Evolutionary conservation across 2,113 vertebrate species (phyloP).

Genomic region (Loxodonta africana): DNA sequence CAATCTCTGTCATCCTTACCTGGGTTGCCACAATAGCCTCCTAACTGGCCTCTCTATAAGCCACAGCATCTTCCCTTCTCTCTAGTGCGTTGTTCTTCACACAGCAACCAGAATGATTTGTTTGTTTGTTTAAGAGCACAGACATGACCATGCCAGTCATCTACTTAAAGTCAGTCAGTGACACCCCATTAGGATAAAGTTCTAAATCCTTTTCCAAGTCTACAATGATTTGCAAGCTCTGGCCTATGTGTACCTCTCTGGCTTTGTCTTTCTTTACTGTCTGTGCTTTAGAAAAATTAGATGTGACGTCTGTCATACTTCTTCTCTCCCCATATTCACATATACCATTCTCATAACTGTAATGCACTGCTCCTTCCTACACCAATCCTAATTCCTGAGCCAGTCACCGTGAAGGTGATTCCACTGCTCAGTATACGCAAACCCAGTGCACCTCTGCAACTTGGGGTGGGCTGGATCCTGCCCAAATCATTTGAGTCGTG

Average conservation of each 20-base stretch:
- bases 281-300: background rate
- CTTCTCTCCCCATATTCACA: background rate
- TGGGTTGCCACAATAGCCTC: background rate
- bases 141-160: background rate
- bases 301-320: background rate
- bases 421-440: background rate
- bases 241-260: background rate
- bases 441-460: background rate
- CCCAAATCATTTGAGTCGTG: background rate
- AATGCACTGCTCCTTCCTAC: background rate
- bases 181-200: background rate
- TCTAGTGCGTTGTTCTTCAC: background rate
- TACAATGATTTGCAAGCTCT: background rate
- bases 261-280: background rate
- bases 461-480: background rate
- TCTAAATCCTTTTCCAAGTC: background rate
- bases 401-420: background rate
- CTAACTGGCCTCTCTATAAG: background rate
- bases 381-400: background rate
- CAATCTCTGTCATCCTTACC: background rate
- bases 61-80: fast-evolving
- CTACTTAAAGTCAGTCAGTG: background rate
- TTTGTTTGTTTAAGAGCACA: background rate
- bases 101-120: background rate
- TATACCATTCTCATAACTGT: fast-evolving